These are phyloP conservation scores for Myathropa florea DNA, from an alignment of 2,888 invertebrate species.

Conservation along the genomic window DNA sequence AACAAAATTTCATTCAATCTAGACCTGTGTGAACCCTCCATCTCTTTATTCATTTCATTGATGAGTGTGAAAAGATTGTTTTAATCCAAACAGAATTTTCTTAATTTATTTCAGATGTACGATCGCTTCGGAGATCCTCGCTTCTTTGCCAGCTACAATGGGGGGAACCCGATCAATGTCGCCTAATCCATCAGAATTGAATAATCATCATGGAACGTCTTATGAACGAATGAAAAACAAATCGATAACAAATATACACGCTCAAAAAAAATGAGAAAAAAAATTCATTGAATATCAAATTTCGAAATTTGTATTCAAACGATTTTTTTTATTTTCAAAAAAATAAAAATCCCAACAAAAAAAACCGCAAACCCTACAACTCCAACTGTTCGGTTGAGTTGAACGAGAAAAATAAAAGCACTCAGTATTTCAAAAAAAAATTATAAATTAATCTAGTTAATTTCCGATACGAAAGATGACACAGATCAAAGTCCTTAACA, in stretches of 20 bases:
- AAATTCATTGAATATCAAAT: conserved; percentile 29
- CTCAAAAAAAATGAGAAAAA: conserved; percentile 41
- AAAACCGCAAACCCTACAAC: neutral
- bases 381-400: neutral
- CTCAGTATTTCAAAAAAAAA: conserved; percentile 55
- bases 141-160: conserved; percentile 77
- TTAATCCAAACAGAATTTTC: conserved; percentile 11
- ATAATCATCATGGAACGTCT: conserved; percentile 17
- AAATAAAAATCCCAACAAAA: neutral
- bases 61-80: neutral
- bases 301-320: conserved; percentile 41
- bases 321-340: conserved; percentile 30
- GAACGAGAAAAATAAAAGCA: conserved; percentile 37
- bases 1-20: neutral
- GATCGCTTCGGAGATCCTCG: conserved; percentile 79
- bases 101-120: conserved; percentile 76
- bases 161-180: conserved; percentile 78
- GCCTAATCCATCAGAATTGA: conserved; percentile 73
- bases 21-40: neutral
- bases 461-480: conserved; percentile 40
- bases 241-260: conserved; percentile 31
- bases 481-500: neutral
- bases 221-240: conserved; percentile 2
- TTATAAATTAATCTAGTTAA: conserved; percentile 38
- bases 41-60: neutral